phyloP scores from a whole-genome alignment of 2,113 vertebrate genomes.

The Poeciliopsis turrubarensis region DNA sequence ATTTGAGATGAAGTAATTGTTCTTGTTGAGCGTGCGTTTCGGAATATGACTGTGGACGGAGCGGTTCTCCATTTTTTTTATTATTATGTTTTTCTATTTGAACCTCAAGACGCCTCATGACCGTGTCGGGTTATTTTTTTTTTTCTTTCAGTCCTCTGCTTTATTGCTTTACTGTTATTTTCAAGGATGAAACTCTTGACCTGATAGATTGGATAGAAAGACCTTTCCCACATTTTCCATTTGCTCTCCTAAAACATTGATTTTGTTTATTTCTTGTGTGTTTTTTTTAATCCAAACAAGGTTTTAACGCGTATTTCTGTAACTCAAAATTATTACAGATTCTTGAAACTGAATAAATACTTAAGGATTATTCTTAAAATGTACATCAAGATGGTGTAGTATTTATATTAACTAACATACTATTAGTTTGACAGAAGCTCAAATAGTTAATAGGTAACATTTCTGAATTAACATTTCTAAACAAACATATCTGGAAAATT shows the following conservation, averaged over 20 bases:
- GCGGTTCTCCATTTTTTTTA: background rate
- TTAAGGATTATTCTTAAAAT: too few relatives aligned
- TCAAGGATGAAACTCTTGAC: background rate
- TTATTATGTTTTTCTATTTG: slow-evolving; percentile 1
- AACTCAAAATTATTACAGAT: too few relatives aligned
- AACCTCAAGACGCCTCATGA: background rate
- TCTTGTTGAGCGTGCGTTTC: background rate
- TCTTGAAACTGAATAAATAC: too few relatives aligned
- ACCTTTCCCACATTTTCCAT: background rate
- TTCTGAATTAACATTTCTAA: too few relatives aligned
- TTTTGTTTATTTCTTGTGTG: background rate
- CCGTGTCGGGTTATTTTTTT: background rate
- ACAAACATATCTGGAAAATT: too few relatives aligned
- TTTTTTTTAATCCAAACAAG: background rate
- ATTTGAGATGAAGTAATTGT: slow-evolving; percentile 33
- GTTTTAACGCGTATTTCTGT: too few relatives aligned
- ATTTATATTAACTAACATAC: too few relatives aligned
- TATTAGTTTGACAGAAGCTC: too few relatives aligned
- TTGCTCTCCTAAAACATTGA: background rate
- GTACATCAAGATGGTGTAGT: too few relatives aligned
- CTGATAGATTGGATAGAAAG: background rate
- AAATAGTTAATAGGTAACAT: too few relatives aligned
- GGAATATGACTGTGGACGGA: background rate
- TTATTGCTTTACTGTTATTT: slow-evolving; percentile 1
- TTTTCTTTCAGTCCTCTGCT: background rate